These are phyloP conservation scores for Drosophila prolongata DNA, from an alignment of 2,888 invertebrate genomes.

Conservation along the genomic window DNA sequence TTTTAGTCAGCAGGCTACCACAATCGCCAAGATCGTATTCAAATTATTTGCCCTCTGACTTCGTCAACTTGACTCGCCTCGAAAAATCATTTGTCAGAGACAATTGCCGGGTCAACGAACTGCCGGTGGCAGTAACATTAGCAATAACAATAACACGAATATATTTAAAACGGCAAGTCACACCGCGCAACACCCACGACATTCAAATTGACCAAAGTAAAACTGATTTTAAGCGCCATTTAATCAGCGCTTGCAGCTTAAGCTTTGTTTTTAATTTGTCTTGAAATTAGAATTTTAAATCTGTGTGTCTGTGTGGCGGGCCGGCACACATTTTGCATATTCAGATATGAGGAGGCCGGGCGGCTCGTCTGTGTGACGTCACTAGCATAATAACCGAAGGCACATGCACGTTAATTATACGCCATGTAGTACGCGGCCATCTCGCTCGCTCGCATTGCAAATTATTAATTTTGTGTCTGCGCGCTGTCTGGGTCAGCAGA, in stretches of 20 bases:
- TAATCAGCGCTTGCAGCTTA: conserved; percentile 71
- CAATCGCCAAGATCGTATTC: conserved; percentile 43
- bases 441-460: conserved; percentile 40
- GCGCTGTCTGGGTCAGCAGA: conserved; percentile 78
- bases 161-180: conserved; percentile 42
- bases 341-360: conserved; percentile 37
- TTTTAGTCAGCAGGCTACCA: conserved; percentile 33
- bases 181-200: conserved; percentile 47
- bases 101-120: conserved; percentile 61
- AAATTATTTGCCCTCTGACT: conserved; percentile 48
- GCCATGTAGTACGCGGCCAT: conserved; percentile 71
- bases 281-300: conserved; percentile 79
- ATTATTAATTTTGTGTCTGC: conserved; percentile 79
- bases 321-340: conserved; percentile 65
- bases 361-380: conserved; percentile 63
- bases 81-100: conserved; percentile 53
- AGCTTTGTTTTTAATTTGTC: conserved; percentile 75
- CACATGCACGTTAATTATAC: conserved; percentile 80
- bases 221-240: conserved; percentile 73
- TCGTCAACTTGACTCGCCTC: conserved; percentile 30
- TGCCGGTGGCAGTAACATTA: conserved; percentile 25
- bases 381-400: conserved; percentile 69
- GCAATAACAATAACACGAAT: conserved; percentile 30
- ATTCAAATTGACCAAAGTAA: conserved; percentile 62
- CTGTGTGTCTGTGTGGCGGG: conserved; percentile 35